Conservation (phyloP, 2,797 vertebrate genomes). For the Chiroxiphia lanceolata region DNA sequence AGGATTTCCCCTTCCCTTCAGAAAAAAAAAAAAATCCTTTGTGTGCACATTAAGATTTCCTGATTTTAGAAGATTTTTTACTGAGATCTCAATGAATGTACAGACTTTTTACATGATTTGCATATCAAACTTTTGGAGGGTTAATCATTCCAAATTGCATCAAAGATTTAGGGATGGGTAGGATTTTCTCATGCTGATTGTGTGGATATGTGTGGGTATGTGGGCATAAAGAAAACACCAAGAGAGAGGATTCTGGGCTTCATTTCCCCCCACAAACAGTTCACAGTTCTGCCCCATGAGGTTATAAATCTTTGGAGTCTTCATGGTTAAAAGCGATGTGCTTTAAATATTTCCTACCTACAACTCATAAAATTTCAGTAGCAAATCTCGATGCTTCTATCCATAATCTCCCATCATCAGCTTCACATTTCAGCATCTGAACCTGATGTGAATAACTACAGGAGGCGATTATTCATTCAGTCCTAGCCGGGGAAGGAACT, state of each 20-base stretch:
- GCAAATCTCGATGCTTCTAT: background rate
- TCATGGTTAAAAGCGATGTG: background rate
- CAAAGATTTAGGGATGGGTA: background rate
- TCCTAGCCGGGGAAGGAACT: background rate
- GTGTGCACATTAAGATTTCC: background rate
- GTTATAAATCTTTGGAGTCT: background rate
- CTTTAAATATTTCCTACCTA: background rate
- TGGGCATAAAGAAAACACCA: background rate
- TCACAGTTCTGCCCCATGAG: background rate
- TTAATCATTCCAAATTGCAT: background rate
- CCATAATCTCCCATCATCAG: conserved; percentile 3
- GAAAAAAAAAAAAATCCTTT: background rate
- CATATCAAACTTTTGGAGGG: background rate
- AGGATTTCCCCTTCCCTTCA: background rate
- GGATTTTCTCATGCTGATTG: background rate
- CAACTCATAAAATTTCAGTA: background rate
- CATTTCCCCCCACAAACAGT: background rate
- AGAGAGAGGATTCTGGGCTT: background rate
- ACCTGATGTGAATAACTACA: conserved; percentile 11
- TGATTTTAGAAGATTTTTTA: background rate
- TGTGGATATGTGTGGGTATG: background rate
- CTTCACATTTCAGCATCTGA: background rate
- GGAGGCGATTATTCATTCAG: conserved; percentile 4
- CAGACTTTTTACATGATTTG: background rate
- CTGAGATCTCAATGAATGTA: background rate